A percentile compares a stretch with the other conserved stretches of the same genome.
phyloP scores from a whole-genome alignment of 1,140 invertebrate species.

The Magallana angulata region DNA sequence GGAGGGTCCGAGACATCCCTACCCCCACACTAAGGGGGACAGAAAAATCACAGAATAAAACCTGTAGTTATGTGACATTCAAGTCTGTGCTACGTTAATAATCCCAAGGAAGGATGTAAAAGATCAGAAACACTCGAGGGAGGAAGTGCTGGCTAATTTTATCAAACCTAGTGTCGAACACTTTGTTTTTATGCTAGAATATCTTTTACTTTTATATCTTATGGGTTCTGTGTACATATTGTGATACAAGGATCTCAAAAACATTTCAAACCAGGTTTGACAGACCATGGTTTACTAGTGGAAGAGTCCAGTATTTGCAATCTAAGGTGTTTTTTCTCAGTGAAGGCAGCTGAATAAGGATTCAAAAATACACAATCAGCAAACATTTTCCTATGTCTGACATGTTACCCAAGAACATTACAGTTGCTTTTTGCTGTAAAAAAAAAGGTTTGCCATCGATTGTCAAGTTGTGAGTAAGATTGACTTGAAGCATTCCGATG shows the following conservation, averaged over 20 bases:
- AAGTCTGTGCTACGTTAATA: no score
- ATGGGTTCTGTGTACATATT: slow-evolving; percentile 20
- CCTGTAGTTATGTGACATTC: no score
- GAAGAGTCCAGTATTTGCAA: slow-evolving; percentile 17
- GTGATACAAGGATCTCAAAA: slow-evolving; percentile 31
- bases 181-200: background rate
- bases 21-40: no score
- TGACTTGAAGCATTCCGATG: slow-evolving; percentile 28
- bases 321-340: background rate
- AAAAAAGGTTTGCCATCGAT: background rate
- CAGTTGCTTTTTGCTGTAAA: background rate
- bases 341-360: slow-evolving; percentile 25
- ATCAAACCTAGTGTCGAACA: background rate
- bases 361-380: slow-evolving; percentile 27
- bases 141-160: background rate
- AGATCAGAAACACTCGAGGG: no score
- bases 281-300: slow-evolving; percentile 1
- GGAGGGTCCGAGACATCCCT: no score
- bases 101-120: no score
- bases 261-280: background rate
- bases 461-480: background rate
- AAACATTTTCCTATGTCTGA: background rate
- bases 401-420: background rate
- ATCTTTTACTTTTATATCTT: background rate
- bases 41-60: no score